These are phyloP conservation scores for Drosophila willistoni DNA, from an alignment of 1,140 invertebrate species.

Conservation along the genomic window DNA sequence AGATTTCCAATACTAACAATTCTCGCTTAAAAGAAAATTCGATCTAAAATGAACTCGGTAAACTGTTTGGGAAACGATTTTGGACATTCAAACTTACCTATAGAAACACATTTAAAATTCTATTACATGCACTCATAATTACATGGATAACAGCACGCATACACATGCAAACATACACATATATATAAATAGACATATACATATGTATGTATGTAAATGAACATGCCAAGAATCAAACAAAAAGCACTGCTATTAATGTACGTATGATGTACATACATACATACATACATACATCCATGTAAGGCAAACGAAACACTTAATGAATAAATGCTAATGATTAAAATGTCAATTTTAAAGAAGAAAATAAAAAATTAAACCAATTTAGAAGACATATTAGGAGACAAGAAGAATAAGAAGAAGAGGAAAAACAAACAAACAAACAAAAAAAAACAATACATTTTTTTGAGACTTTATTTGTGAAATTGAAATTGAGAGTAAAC, in stretches of 20 bases:
- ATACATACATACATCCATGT: not conserved
- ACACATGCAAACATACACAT: not conserved
- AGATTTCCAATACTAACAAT: too few species aligned
- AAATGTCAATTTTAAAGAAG: conserved; percentile 28
- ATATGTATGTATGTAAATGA: not conserved
- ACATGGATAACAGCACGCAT: not conserved
- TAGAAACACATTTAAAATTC: too few species aligned
- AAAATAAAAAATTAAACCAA: conserved; percentile 12
- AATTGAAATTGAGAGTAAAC: conserved; percentile 19
- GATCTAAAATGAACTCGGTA: too few species aligned
- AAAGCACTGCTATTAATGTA: not conserved
- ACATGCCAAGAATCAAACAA: conserved; percentile 9
- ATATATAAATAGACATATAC: not conserved
- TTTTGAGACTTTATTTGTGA: conserved; percentile 30
- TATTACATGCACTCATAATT: not conserved
- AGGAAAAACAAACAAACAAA: conserved; percentile 4
- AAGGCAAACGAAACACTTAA: conserved; percentile 1
- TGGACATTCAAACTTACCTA: too few species aligned
- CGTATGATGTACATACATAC: conserved; percentile 1
- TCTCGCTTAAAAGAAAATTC: too few species aligned
- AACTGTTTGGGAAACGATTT: too few species aligned
- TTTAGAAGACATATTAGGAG: conserved; percentile 8
- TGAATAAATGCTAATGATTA: conserved; percentile 26
- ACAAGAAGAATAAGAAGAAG: not conserved
- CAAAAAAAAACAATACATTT: conserved; percentile 15